phyloP scores from a whole-genome alignment of 2,113 vertebrate genomes.

The Donacobius atricapilla region DNA sequence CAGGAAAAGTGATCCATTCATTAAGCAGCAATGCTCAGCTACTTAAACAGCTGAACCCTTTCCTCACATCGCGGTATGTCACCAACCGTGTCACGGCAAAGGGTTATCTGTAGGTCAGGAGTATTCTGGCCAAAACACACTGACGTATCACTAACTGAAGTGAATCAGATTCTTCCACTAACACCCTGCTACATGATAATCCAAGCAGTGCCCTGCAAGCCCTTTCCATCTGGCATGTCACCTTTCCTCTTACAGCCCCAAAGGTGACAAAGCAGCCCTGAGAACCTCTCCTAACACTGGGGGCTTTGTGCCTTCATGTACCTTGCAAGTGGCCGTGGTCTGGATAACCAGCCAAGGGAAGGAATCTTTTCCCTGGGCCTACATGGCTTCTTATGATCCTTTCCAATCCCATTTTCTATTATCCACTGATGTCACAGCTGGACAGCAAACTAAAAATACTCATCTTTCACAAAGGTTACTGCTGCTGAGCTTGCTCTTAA shows the following conservation, averaged over 20 bases:
- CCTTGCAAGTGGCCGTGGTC: neutral
- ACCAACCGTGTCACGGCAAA: neutral
- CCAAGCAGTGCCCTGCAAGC: neutral
- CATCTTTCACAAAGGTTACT: neutral
- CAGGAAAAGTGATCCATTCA: neutral
- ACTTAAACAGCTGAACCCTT: neutral
- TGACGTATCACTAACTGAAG: neutral
- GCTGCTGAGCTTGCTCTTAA: neutral
- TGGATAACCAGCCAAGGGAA: neutral
- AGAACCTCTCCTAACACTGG: neutral
- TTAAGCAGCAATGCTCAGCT: neutral
- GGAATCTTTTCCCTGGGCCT: neutral
- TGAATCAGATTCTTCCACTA: slow-evolving; percentile 1
- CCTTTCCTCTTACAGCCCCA: neutral
- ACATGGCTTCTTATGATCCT: neutral
- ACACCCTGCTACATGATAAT: neutral
- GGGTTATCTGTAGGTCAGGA: neutral
- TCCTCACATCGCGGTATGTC: rapidly evolving
- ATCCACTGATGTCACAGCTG: neutral
- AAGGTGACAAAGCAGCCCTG: neutral
- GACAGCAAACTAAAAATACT: neutral
- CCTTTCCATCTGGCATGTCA: neutral
- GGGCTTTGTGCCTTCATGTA: neutral
- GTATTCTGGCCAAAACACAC: neutral
- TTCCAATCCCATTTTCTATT: neutral